phyloP scores from a whole-genome alignment of 2,888 invertebrate species.

The Ephialtes manifestator region DNA sequence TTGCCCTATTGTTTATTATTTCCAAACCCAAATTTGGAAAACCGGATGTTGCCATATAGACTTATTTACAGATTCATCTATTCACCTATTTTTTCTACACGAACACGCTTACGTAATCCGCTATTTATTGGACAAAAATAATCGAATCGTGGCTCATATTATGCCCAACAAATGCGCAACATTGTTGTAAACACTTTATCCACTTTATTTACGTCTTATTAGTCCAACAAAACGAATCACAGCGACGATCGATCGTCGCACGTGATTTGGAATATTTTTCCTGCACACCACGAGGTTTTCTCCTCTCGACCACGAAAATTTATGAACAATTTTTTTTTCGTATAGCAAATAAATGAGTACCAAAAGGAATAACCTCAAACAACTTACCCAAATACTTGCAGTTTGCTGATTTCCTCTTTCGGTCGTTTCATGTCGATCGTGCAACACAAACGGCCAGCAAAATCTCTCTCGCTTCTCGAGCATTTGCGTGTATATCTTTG shows the following conservation, averaged over 20 bases:
- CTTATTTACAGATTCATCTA: background rate
- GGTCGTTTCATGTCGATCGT: background rate
- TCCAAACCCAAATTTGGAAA: background rate
- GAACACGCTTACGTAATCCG: slow-evolving; percentile 49
- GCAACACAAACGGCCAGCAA: no score
- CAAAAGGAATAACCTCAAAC: slow-evolving; percentile 38
- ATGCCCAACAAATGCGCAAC: background rate
- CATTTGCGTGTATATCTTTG: background rate
- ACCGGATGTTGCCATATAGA: slow-evolving; percentile 12
- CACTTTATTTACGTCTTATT: slow-evolving; percentile 14
- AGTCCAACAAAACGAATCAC: no score
- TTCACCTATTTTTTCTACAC: background rate
- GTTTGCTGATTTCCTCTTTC: background rate
- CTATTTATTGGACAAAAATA: slow-evolving; percentile 26
- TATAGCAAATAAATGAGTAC: no score
- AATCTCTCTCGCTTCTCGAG: background rate
- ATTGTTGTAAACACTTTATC: background rate
- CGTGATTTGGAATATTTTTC: background rate
- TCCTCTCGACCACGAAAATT: background rate
- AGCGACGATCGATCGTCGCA: background rate
- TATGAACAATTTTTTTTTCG: no score
- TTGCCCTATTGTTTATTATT: background rate
- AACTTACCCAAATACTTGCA: background rate
- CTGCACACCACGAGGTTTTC: background rate
- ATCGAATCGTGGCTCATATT: background rate